These are phyloP conservation scores for Galaxea fascicularis DNA, from an alignment of 92 coral and sea anemone species.

Conservation along the genomic window DNA sequence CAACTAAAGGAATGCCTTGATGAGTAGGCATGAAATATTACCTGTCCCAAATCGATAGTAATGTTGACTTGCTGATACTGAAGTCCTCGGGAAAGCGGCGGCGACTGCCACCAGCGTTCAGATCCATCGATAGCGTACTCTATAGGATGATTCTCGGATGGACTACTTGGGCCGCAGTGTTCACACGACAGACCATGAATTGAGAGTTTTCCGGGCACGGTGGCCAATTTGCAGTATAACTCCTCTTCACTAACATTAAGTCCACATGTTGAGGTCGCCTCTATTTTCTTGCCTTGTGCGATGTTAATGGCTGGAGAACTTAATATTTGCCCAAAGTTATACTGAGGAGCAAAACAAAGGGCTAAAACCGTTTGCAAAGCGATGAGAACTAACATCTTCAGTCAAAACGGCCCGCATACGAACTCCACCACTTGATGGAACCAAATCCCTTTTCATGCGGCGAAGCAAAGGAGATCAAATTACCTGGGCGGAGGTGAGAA, in stretches of 20 bases:
- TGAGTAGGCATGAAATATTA: constrained; percentile 4
- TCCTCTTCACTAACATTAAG: constrained; percentile 75
- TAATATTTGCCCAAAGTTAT: constrained; percentile 16
- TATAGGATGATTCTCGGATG: constrained; percentile 72
- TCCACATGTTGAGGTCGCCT: constrained; percentile 95
- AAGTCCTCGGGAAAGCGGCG: constrained; percentile 95
- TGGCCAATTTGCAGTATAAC: constrained; percentile 90
- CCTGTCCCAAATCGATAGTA: constrained; percentile 94
- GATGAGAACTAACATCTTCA: not conserved
- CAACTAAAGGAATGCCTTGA: too few relatives aligned
- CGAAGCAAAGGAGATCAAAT: not conserved
- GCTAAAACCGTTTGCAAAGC: not conserved
- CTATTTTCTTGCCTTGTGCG: constrained; percentile 89
- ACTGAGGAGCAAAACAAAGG: not conserved
- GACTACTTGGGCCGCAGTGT: constrained; percentile 67
- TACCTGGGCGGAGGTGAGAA: constrained; percentile 42
- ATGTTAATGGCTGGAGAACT: constrained; percentile 81
- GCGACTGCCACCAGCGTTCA: constrained; percentile 96
- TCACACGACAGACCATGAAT: constrained; percentile 85
- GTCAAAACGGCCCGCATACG: not conserved
- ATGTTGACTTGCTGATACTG: constrained; percentile 88
- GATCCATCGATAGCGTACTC: constrained; percentile 92
- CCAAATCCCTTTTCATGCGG: not conserved
- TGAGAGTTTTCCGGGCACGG: constrained; percentile 92
- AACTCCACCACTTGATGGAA: not conserved